A percentile compares a stretch with the other conserved stretches of the same genome.
Evolutionary conservation across 2,797 vertebrate genomes (phyloP).

Genomic region (Gymnocypris eckloni): DNA sequence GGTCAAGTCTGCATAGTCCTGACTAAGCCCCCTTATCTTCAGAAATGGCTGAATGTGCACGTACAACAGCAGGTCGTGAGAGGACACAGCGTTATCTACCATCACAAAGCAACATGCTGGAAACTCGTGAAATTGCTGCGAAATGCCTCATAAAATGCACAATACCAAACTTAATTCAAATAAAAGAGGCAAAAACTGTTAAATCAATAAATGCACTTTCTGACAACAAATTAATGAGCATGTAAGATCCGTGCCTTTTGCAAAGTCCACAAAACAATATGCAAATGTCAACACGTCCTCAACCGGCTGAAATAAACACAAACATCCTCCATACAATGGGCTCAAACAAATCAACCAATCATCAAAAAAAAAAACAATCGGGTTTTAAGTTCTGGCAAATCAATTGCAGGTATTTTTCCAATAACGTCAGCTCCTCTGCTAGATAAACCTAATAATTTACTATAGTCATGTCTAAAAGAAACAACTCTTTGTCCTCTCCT

Average conservation of each 20-base stretch:
- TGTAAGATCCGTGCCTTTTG: constrained; percentile 52
- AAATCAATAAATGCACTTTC: constrained; percentile 70
- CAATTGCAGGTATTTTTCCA: constrained; percentile 5
- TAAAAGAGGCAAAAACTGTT: constrained; percentile 54
- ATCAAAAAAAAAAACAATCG: constrained; percentile 1
- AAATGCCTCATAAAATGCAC: constrained; percentile 55
- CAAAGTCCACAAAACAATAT: constrained; percentile 38
- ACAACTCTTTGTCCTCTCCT: neutral
- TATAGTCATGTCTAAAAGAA: constrained; percentile 26
- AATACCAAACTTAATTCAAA: constrained; percentile 63
- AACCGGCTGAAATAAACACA: constrained; percentile 53
- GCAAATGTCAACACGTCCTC: constrained; percentile 48
- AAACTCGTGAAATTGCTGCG: constrained; percentile 50
- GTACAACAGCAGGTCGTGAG: constrained; percentile 2
- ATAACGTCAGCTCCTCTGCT: neutral
- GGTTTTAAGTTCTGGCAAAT: constrained; percentile 3
- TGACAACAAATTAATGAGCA: constrained; percentile 50
- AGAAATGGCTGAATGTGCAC: neutral
- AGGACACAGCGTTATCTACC: constrained; percentile 33
- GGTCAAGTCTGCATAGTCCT: constrained; percentile 45
- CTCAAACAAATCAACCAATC: constrained; percentile 55
- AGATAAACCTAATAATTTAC: constrained; percentile 11
- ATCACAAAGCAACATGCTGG: constrained; percentile 34
- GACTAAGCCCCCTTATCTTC: constrained; percentile 10
- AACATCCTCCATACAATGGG: constrained; percentile 57